phyloP scores from a whole-genome alignment of 2,113 vertebrate genomes.

The Nothoprocta perdicaria region DNA sequence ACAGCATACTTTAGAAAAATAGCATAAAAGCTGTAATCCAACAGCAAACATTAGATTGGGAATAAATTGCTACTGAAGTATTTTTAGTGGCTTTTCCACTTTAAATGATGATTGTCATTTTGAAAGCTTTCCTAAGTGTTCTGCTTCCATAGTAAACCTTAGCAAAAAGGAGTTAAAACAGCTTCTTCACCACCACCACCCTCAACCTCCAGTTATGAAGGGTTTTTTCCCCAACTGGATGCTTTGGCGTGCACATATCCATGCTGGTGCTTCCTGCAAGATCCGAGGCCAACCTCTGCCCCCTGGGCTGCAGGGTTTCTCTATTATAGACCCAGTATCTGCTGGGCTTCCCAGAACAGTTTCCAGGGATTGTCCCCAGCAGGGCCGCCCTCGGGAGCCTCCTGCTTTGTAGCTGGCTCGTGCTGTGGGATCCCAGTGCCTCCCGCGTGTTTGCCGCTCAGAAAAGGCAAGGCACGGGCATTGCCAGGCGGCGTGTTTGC shows the following conservation, averaged over 20 bases:
- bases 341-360: not conserved
- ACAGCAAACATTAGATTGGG: slow-evolving; percentile 47
- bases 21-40: slow-evolving; percentile 53
- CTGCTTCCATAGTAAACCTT: slow-evolving; percentile 2
- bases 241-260: accelerated
- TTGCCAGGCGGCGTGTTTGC: not conserved
- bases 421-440: not conserved
- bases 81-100: slow-evolving; percentile 51
- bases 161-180: slow-evolving; percentile 28
- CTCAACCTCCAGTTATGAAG: not conserved
- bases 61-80: slow-evolving; percentile 48
- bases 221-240: not conserved
- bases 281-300: not conserved
- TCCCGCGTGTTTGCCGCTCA: no score
- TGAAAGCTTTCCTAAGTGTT: slow-evolving; percentile 35
- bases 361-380: no score
- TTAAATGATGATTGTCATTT: slow-evolving; percentile 51
- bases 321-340: not conserved
- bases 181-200: not conserved
- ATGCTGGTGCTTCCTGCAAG: accelerated
- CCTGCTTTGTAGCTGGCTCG: not conserved
- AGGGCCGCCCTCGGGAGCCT: not conserved
- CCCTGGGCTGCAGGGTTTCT: not conserved
- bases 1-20: slow-evolving; percentile 36
- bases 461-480: not conserved